Evolutionary conservation across 2,888 invertebrate species (phyloP).

Genomic region (Thereva unica): DNA sequence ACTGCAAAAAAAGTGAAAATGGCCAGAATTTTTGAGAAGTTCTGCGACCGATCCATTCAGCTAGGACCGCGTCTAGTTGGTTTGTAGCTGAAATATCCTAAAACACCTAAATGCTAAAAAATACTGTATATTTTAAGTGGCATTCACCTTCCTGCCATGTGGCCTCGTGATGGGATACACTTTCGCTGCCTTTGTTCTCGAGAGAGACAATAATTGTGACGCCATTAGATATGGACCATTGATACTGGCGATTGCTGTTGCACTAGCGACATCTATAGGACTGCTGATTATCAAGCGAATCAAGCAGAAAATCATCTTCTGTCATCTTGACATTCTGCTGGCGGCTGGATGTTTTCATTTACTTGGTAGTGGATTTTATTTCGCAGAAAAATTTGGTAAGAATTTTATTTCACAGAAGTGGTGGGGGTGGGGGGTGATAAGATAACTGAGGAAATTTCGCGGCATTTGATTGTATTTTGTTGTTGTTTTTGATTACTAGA

Average conservation of each 20-base stretch:
- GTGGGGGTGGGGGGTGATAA: too few species aligned
- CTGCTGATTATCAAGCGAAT: slow-evolving; percentile 49
- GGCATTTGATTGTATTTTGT: too few species aligned
- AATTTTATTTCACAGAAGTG: not conserved
- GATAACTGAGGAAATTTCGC: too few species aligned
- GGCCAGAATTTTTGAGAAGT: slow-evolving; percentile 15
- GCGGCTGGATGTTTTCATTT: slow-evolving; percentile 48
- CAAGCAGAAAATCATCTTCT: slow-evolving; percentile 50
- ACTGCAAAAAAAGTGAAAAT: not conserved
- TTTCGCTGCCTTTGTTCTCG: slow-evolving; percentile 50
- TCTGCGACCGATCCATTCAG: slow-evolving; percentile 5
- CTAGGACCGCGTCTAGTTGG: slow-evolving; percentile 23
- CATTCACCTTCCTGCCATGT: slow-evolving; percentile 49
- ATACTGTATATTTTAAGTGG: slow-evolving; percentile 35
- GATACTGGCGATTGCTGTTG: slow-evolving; percentile 49
- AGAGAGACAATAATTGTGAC: slow-evolving; percentile 43
- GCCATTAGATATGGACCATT: slow-evolving; percentile 51
- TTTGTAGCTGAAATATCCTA: slow-evolving; percentile 9
- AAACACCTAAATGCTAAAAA: not conserved
- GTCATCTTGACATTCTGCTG: slow-evolving; percentile 50
- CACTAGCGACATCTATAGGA: slow-evolving; percentile 45
- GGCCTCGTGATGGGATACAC: slow-evolving; percentile 54
- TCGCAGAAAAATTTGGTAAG: slow-evolving; percentile 52
- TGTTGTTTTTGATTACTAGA: too few species aligned
- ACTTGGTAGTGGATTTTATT: slow-evolving; percentile 53